Evolutionary conservation across 2,797 vertebrate genomes (phyloP), one percentile per base, ranked within the genome.

Genomic region (Myioborus melanocephalus): DNA sequence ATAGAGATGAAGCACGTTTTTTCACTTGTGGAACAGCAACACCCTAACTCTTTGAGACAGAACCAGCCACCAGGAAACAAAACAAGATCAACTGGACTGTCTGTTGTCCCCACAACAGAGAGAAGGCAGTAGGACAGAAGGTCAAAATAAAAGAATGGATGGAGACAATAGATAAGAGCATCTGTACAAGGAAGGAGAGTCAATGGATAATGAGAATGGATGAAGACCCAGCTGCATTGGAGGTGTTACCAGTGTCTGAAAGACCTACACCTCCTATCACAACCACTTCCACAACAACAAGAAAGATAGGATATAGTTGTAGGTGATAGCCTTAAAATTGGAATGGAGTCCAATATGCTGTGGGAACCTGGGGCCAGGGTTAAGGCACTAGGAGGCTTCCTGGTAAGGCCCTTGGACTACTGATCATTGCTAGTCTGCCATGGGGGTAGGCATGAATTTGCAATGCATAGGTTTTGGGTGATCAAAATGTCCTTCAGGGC

Each of bases 21-120:
- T 69, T 65, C 21, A 47, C 8, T n/a, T 66, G 28, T 32, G 32
- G 35, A 32, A 27, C 26, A 49, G 18, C 32, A 78, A 23, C 32
- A 49, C 12, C 9, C 27, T 19, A 43, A 35, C 26, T 70, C 21
- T 24, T 14, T 70, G 65, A 56, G 26, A 41, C 30, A 41, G 35
- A 60, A 27, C 16, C 9, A 35, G 15, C 9, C 49, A 47, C 4
- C 32, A 70, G 26, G 32, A 56, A 63, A 49, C 27, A 70, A 41
- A 47, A 13, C 7, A 32, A 34, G 21, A 55, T 19, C 32, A 32
- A 8, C 26, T 43, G 32, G 18, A 15, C 18, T 63, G 11, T 21
- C 9, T 55, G 16, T 27, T 1, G 0, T 34, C 30, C 17, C 9
- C 14, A 4, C 8, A 63, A 3, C 2, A 56, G 18, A 63, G 12